Percentiles rank a stretch among this genome's conserved stretches.
phyloP scores from a whole-genome alignment of 2,888 invertebrate genomes.

The Drymonia ruficornis region DNA sequence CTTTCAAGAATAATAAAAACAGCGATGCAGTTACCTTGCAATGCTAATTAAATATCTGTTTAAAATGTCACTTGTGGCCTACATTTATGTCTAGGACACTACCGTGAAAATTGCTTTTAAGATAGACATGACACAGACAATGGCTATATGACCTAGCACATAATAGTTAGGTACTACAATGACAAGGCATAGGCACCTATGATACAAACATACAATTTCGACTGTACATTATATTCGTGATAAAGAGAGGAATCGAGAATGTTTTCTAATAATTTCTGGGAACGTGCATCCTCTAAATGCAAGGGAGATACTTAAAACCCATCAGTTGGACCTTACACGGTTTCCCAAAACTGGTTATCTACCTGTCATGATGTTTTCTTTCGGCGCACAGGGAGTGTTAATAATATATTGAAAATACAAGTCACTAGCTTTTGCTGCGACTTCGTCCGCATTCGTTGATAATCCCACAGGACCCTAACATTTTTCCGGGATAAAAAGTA shows the following conservation, averaged over 20 bases:
- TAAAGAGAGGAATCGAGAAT: not conserved
- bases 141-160: not conserved
- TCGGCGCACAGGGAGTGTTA: too few relatives aligned
- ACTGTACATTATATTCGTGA: not conserved
- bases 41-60: not conserved
- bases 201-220: not conserved
- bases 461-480: too few relatives aligned
- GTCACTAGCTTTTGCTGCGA: too few relatives aligned
- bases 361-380: too few relatives aligned
- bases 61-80: conserved; percentile 2
- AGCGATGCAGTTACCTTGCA: not conserved
- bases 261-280: too few relatives aligned
- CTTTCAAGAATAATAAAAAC: not conserved
- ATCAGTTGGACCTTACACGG: too few relatives aligned
- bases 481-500: too few relatives aligned
- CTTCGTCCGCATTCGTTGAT: too few relatives aligned
- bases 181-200: not conserved
- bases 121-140: not conserved
- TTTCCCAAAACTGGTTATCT: too few relatives aligned
- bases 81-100: not conserved
- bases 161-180: not conserved
- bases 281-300: too few relatives aligned
- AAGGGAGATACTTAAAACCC: too few relatives aligned
- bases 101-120: conserved; percentile 2
- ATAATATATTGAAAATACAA: too few relatives aligned